Base-by-base conservation (phyloP, 2,888 invertebrate species). In the Epinotia brunnichana region DNA sequence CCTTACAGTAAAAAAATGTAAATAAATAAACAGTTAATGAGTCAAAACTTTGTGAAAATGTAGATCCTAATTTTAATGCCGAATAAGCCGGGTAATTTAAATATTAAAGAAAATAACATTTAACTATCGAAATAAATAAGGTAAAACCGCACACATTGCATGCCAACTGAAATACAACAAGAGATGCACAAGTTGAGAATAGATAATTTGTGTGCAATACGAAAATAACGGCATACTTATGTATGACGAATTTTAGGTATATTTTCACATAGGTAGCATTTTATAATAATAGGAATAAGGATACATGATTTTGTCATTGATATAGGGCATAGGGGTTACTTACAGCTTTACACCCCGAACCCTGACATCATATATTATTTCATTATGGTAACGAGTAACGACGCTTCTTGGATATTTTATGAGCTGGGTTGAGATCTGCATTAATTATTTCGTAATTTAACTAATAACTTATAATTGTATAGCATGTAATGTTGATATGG, bases 351-450 rank as follows among this genome's bases (percentile, higher is more conserved):
- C 13, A 2, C 41, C 13, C 13, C 41, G 41, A 41, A n/a, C 3
- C 13, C 41, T 13, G 41, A 11, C 41, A 41, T 41, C 41, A 13
- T 41, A 13, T 13, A 13, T 41, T 41, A 41, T 4, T 35, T 35
- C 35, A 9, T 9, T 9, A 35, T 35, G 29, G 5, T 29, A 29
- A 29, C 5, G 29, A 29, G 44, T 15, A 29, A 29, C 5, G 29
- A 29, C 15, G 3, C 13, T 44, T 15, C 15, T 15, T 15, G 5
- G 7, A 9, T 17, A 9, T 7, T 51, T 10, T 21, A 54, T 54
- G 35, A 66, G 66, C 66, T 66, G 66, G 54, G 41, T 56, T 39
- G 4, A 66, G 66, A 66, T 66, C 66, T 66, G 66, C 56, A 54
- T 17, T 7, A 41, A 56, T 5, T 10, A 56, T 21, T 54, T 64